A percentile compares a stretch with the other conserved stretches of the same genome.
Evolutionary conservation across 2,797 vertebrate species (phyloP).

Genomic region (Molossus molossus): DNA sequence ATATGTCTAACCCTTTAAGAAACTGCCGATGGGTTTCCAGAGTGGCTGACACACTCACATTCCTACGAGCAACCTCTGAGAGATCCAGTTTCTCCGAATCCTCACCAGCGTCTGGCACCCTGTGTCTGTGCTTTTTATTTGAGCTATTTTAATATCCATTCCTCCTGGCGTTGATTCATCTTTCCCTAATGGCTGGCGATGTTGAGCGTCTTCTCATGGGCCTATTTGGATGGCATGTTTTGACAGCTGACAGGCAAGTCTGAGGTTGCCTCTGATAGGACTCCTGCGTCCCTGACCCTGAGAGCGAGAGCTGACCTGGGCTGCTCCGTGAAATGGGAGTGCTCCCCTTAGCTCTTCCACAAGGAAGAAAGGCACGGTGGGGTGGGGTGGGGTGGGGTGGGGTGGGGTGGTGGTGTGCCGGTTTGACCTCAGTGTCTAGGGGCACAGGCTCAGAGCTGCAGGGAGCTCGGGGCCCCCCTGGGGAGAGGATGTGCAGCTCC

Average conservation of each 20-base stretch:
- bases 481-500: neutral
- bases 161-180: neutral
- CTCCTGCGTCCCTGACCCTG: neutral
- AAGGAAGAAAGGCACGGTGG: neutral
- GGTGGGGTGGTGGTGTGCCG: neutral
- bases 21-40: neutral
- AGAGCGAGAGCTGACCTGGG: neutral
- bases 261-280: neutral
- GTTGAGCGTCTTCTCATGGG: neutral
- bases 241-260: neutral
- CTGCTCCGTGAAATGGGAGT: neutral
- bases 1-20: neutral
- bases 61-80: neutral
- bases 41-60: neutral
- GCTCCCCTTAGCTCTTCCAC: neutral
- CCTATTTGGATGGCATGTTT: neutral
- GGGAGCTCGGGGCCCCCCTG: neutral
- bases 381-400: neutral
- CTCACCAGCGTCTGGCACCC: neutral
- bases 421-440: neutral
- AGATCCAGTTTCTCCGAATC: neutral
- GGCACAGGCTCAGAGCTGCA: neutral
- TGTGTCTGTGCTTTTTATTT: neutral
- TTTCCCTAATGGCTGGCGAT: neutral
- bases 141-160: neutral